Evolutionary conservation across 2,888 invertebrate genomes (phyloP).

Genomic region (Tipula confusa): DNA sequence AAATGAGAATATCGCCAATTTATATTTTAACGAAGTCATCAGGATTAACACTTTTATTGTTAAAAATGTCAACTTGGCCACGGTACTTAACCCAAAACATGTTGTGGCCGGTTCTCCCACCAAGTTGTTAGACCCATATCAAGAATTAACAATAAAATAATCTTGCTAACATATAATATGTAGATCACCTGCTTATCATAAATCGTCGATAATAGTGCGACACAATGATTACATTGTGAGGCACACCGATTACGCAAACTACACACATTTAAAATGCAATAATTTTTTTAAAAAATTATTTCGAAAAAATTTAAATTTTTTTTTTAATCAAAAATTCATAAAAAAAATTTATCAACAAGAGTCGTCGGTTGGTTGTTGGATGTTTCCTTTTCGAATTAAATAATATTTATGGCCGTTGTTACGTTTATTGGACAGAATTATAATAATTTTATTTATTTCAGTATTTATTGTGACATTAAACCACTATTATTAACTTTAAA

Average conservation of each 20-base stretch:
- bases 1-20: too few relatives aligned
- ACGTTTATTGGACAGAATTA: neutral
- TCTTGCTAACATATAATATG: too few relatives aligned
- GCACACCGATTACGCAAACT: neutral
- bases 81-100: too few relatives aligned
- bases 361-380: neutral
- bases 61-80: too few relatives aligned
- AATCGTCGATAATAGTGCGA: neutral
- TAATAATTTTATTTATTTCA: neutral
- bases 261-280: neutral
- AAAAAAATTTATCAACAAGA: neutral
- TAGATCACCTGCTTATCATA: neutral
- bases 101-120: too few relatives aligned
- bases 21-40: too few relatives aligned
- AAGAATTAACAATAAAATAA: too few relatives aligned
- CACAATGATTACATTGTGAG: neutral
- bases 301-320: neutral
- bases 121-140: too few relatives aligned
- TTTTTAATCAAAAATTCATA: slow-evolving; percentile 20
- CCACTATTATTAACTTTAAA: neutral
- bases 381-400: slow-evolving; percentile 13
- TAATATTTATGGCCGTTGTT: neutral
- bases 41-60: too few relatives aligned
- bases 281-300: neutral
- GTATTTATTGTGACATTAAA: neutral